Conservation (phyloP, 2,113 vertebrate genomes). For the Aspidoscelis tigris region DNA sequence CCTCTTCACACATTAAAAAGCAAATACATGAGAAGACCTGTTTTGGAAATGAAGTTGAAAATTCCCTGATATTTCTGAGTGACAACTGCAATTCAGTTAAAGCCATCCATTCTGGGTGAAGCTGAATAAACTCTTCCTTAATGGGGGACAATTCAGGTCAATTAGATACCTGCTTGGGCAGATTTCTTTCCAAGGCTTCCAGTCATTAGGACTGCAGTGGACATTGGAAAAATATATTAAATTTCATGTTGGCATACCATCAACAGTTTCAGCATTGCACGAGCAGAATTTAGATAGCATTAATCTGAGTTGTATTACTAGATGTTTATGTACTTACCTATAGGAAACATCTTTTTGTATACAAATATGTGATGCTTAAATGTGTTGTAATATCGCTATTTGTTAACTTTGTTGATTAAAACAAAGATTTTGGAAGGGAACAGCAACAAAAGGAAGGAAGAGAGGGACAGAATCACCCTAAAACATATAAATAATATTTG, state of each 20-base stretch:
- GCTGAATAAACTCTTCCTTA: background rate
- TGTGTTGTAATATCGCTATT: no score
- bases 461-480: no score
- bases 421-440: background rate
- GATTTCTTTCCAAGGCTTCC: background rate
- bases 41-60: background rate
- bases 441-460: background rate
- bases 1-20: background rate
- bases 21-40: background rate
- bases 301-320: background rate
- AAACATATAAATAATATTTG: no score
- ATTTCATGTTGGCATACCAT: conserved; percentile 13
- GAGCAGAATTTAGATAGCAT: background rate
- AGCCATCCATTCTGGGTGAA: background rate
- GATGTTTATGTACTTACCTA: no score
- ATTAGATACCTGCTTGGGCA: background rate
- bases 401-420: no score
- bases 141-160: background rate
- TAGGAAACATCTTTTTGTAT: no score
- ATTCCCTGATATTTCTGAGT: background rate
- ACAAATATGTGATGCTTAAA: no score
- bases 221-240: background rate
- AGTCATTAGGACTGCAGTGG: background rate
- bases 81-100: background rate
- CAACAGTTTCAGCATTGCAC: background rate